Conservation (phyloP, 2,797 vertebrate species). For the Labeo calbasu region DNA sequence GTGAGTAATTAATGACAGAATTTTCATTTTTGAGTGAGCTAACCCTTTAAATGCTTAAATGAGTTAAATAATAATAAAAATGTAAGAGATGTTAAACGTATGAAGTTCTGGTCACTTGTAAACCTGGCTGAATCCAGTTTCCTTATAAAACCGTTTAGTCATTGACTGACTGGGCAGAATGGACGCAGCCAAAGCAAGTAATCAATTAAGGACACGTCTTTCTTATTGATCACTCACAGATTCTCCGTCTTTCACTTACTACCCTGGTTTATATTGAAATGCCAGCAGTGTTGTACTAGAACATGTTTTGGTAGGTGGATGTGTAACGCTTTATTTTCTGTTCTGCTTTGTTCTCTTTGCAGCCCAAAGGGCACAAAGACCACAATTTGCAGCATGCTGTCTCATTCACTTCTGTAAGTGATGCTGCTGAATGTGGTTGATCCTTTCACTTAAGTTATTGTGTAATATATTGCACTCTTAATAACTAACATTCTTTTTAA, state of each 20-base stretch:
- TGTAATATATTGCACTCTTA: background rate
- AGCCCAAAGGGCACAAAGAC: background rate
- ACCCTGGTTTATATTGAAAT: background rate
- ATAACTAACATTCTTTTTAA: background rate
- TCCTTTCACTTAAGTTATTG: background rate
- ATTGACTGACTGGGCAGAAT: background rate
- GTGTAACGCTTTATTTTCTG: background rate
- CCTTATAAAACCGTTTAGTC: background rate
- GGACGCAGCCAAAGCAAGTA: background rate
- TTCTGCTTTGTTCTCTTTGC: slow-evolving; percentile 14
- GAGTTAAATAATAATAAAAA: background rate
- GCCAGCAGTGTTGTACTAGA: background rate
- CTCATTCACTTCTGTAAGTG: background rate
- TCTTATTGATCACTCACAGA: background rate
- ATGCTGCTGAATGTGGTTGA: background rate
- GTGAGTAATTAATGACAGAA: too few species aligned
- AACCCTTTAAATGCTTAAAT: too few species aligned
- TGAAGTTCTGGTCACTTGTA: background rate
- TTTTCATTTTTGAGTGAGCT: too few species aligned
- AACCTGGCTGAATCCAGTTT: background rate
- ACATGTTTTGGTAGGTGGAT: background rate
- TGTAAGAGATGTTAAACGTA: background rate
- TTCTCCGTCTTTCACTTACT: background rate
- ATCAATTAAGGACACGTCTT: background rate
- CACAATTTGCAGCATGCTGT: background rate